These are phyloP conservation scores for Druon quercuslanigerum DNA, from an alignment of 1,140 invertebrate species.

Conservation along the genomic window DNA sequence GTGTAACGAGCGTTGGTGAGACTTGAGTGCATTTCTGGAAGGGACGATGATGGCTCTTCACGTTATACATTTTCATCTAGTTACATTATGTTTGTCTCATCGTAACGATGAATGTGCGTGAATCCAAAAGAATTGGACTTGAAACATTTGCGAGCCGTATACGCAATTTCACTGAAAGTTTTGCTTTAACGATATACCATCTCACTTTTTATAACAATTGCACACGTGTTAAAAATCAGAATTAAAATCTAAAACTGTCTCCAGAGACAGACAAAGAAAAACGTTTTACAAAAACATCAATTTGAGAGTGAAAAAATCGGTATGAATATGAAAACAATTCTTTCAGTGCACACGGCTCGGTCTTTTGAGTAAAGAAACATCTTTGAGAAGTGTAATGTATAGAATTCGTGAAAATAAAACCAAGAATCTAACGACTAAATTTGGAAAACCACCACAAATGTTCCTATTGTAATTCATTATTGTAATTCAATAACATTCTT, in stretches of 20 bases:
- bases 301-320: neutral
- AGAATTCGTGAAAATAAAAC: no score
- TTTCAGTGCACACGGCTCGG: no score
- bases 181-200: neutral
- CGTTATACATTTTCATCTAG: conserved; percentile 25
- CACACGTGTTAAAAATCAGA: neutral
- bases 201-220: neutral
- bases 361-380: no score
- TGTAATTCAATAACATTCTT: no score
- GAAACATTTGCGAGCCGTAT: conserved; percentile 33
- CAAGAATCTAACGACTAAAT: no score
- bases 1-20: conserved; percentile 21
- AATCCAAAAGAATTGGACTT: conserved; percentile 20
- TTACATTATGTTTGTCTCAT: conserved; percentile 31
- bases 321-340: neutral
- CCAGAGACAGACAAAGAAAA: neutral
- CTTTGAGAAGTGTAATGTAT: neutral
- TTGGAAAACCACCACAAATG: no score
- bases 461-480: no score
- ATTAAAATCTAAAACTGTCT: neutral
- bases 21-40: conserved; percentile 4
- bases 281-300: neutral
- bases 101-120: conserved; percentile 16
- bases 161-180: neutral
- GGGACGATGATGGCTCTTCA: conserved; percentile 25